Evolutionary conservation across 2,888 invertebrate species (phyloP), one percentile per base, ranked within the genome.

Genomic region (Empis livida): DNA sequence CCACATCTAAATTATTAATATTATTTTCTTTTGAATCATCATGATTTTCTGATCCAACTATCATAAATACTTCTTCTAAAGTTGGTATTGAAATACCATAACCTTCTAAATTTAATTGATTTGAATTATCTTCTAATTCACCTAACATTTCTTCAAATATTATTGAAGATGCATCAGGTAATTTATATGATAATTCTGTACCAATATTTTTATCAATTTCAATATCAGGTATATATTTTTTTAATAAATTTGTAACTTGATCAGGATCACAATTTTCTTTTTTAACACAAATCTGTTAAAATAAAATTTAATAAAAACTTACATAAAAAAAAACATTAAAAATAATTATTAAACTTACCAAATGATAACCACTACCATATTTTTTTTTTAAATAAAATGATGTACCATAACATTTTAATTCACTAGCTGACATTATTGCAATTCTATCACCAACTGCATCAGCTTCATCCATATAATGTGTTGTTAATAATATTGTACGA

Each of bases 381-480:
- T 82, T 80, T 56, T 82, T 82, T 65, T 91, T 92, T 37, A 92
- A 73, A 61, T 81, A 90, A 63, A 80, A 83, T 2, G 87, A 83
- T 0, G 84, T 82, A 9, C 90, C 91, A 53, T 82, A 79, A 60
- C 90, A 89, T 59, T 86, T 82, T 37, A 91, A 69, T 37, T 78
- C 75, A 1, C 91, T 91, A 42, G 79, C 78, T 3, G 87, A 80
- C 86, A 92, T 86, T 49, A 92, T 90, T 10, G 88, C 90, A 54
- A 91, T 87, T 39, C 89, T 74, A 67, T 91, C 91, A 1, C 90
- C 91, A 2, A 91, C 73, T 39, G 85, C 73, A 66, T 92, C 91
- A 2, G 91, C 91, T 68, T 92, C 91, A 59, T 91, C 91, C 90
- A 91, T 91, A 62, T 87, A 89, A 65, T 91, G 87, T 0, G 88